Evolutionary conservation across 1,140 invertebrate genomes (phyloP).

Genomic region (Akabosia matsudoensis): DNA sequence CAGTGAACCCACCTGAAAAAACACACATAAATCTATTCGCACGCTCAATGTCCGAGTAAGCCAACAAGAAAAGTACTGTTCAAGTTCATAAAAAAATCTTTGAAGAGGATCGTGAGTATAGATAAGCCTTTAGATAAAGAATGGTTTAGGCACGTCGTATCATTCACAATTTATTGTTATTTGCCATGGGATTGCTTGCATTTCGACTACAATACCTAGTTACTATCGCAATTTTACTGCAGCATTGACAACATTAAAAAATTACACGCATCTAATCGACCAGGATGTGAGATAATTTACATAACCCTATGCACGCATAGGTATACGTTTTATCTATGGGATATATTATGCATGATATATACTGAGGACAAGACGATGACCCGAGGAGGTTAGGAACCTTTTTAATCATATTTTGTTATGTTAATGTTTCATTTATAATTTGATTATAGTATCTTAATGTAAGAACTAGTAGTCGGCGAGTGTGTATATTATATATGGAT

Average conservation of each 20-base stretch:
- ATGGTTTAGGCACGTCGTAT: not conserved
- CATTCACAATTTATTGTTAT: not conserved
- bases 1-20: not conserved
- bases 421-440: not conserved
- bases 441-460: not conserved
- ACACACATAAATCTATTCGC: not conserved
- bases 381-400: conserved; percentile 39
- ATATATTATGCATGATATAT: conserved; percentile 12
- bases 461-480: not conserved
- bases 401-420: conserved; percentile 4
- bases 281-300: not conserved
- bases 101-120: not conserved
- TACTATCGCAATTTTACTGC: not conserved
- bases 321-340: not conserved
- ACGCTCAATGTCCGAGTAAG: not conserved
- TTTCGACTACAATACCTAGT: not conserved
- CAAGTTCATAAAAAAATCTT: conserved; percentile 23
- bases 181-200: not conserved
- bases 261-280: not conserved
- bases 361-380: conserved; percentile 35
- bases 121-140: conserved; percentile 17
- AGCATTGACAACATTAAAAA: conserved; percentile 1
- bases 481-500: too few species aligned
- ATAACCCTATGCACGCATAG: not conserved
- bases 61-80: not conserved